Evolutionary conservation across 2,113 vertebrate species (phyloP), one percentile per base, ranked within the genome.

Genomic region (Rhineura floridana): DNA sequence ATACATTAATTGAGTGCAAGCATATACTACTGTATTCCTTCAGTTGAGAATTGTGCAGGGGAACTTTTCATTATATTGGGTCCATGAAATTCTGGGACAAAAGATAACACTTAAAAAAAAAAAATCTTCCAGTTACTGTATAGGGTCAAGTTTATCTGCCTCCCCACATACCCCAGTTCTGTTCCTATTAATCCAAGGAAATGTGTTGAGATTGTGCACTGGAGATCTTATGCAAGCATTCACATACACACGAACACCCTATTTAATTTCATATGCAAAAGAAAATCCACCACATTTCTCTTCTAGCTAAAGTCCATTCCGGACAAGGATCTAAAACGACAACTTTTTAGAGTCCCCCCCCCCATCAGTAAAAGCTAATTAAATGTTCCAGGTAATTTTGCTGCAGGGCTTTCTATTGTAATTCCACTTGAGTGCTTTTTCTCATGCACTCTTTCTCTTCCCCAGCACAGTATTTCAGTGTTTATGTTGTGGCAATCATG

Each of bases 341-440:
- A 81, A 42, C 12, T 83, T 72, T 93, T 89, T 91, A 93, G 89
- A 80, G 83, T 82, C 85, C 55, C 89, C 75, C 0, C 80, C 81
- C 59, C 90, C 79, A 0, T 83, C 39, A 72, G 86, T 87, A 91
- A 67, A 39, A 91, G 84, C 91, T 93, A 91, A 92, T 94, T 91
- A 88, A 87, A 87, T 94, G 87, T 89, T 92, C 80, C 90, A 91
- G 89, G 81, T 72, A 72, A 3, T 93, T 92, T 76, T 90, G 91
- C 94, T 92, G 85, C 77, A 92, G 89, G 92, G 87, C 91, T 92
- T 50, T 85, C 72, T 0, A 0, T 52, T 67, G 72, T 86, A 0
- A 94, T 93, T 93, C 91, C 77, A 91, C 85, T 88, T 92, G 87
- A 91, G 42, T 89, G 91, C 80, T 33, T 81, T 91, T 93, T 39